Conservation (phyloP, 2,888 invertebrate genomes). For the Campoletis raptor region DNA sequence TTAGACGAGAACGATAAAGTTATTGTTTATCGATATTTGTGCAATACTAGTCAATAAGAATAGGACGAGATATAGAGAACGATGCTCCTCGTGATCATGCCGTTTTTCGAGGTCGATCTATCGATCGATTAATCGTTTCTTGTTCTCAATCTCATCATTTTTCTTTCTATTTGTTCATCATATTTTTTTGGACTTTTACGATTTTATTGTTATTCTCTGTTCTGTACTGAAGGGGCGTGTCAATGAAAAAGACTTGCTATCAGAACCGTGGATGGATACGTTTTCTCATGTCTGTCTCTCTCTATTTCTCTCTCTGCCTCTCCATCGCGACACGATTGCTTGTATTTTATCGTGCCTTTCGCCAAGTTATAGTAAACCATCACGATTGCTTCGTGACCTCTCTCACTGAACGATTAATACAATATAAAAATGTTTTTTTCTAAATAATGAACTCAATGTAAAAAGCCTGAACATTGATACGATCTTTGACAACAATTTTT, state of each 20-base stretch:
- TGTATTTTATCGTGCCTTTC: conserved; percentile 21
- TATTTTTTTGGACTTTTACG: conserved; percentile 36
- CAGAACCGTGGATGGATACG: conserved; percentile 43
- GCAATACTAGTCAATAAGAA: conserved; percentile 27
- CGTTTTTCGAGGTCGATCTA: conserved; percentile 39
- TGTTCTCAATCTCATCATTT: conserved; percentile 46
- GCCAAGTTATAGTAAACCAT: conserved; percentile 15
- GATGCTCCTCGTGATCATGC: conserved; percentile 58
- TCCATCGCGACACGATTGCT: conserved; percentile 14
- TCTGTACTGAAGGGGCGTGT: conserved; percentile 27
- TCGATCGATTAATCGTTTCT: conserved; percentile 47
- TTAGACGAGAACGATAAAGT: conserved; percentile 75
- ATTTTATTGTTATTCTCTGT: conserved; percentile 64
- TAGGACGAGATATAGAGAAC: conserved; percentile 44
- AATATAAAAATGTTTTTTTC: background rate
- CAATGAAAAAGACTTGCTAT: conserved; percentile 29
- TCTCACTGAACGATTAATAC: background rate
- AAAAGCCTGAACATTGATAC: background rate
- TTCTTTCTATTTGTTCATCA: conserved; percentile 13
- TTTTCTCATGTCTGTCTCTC: conserved; percentile 20
- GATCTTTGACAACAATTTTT: background rate
- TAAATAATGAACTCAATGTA: background rate
- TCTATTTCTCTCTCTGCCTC: background rate
- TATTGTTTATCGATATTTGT: conserved; percentile 68
- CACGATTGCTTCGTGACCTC: conserved; percentile 40